These are phyloP conservation scores for Rhingia campestris DNA, from an alignment of 2,888 invertebrate species.

Conservation along the genomic window DNA sequence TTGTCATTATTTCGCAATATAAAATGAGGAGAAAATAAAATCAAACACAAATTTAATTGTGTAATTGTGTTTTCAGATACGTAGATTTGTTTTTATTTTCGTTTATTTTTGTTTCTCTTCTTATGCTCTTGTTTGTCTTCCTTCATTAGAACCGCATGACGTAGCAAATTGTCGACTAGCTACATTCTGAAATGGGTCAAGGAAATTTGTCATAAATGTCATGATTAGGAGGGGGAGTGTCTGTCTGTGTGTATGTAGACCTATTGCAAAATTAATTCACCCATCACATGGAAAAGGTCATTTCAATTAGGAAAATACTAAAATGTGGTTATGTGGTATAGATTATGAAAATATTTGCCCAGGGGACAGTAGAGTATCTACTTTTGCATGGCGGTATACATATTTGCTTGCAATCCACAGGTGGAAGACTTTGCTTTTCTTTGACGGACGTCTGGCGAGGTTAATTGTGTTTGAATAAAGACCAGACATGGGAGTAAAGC, in stretches of 20 bases:
- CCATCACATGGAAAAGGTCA: conserved; percentile 34
- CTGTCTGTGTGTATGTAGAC: background rate
- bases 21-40: conserved; percentile 17
- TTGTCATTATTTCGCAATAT: conserved; percentile 7
- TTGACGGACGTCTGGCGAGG: background rate
- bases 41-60: conserved; percentile 49
- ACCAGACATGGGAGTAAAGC: no score
- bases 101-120: background rate
- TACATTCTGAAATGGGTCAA: conserved; percentile 34
- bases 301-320: conserved; percentile 28
- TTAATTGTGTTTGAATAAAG: no score
- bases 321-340: background rate
- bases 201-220: conserved; percentile 38
- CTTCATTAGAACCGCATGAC: background rate
- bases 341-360: conserved; percentile 21
- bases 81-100: conserved; percentile 14
- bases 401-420: background rate
- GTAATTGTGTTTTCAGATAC: conserved; percentile 30
- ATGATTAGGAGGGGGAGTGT: no score
- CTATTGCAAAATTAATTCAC: conserved; percentile 39
- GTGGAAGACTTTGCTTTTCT: background rate
- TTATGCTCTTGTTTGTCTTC: conserved; percentile 1
- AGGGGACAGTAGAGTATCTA: background rate
- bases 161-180: background rate
- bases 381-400: background rate